A percentile compares a stretch with the other conserved stretches of the same genome.
Conservation (phyloP, 2,888 invertebrate species). For the Polydrusus pterygomalis region DNA sequence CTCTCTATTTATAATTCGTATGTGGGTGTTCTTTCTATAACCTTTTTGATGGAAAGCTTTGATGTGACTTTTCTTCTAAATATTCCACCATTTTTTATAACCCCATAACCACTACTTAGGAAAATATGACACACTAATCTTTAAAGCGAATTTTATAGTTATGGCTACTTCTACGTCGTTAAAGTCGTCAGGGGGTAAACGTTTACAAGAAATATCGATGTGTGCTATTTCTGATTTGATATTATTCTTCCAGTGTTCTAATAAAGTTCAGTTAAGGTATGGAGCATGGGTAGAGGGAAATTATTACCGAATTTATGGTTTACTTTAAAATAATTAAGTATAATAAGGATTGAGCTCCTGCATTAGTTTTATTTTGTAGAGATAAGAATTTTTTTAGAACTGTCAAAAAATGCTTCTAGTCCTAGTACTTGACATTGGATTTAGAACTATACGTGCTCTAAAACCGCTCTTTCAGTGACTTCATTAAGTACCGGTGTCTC, state of each 20-base stretch:
- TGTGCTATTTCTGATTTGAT: conserved; percentile 1
- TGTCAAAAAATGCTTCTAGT: no score
- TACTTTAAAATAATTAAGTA: no score
- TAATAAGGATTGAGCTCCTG: no score
- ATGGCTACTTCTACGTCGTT: conserved; percentile 18
- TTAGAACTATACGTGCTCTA: no score
- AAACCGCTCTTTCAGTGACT: no score
- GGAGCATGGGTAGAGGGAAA: neutral
- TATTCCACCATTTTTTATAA: neutral
- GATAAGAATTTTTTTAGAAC: no score
- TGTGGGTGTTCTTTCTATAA: neutral
- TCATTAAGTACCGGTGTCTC: no score
- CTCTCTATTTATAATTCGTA: neutral
- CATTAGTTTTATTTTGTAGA: no score
- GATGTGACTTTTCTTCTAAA: conserved; percentile 7
- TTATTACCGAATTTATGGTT: neutral
- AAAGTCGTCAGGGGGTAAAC: conserved; percentile 11
- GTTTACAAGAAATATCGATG: conserved; percentile 20
- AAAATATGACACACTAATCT: conserved; percentile 14
- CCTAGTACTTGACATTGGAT: no score
- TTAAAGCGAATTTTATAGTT: conserved; percentile 24
- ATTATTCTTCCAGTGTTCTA: conserved; percentile 1
- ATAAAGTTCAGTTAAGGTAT: conserved; percentile 1
- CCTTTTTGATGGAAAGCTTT: neutral
- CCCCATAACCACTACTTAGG: conserved; percentile 9